These are phyloP conservation scores for Coenobita brevimanus DNA, from an alignment of 1,140 invertebrate genomes.

Conservation along the genomic window DNA sequence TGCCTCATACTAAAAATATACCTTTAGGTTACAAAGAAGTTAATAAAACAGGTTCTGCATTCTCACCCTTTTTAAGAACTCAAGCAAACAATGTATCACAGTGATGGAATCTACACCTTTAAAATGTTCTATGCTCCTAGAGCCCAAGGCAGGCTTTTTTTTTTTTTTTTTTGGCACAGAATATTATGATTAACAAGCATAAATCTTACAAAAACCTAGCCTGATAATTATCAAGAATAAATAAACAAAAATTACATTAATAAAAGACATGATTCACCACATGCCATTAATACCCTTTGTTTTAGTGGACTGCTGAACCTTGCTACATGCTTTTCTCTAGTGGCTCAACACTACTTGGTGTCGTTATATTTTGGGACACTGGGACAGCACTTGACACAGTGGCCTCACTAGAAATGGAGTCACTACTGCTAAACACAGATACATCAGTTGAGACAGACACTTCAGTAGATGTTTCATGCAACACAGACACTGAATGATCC, in stretches of 20 bases:
- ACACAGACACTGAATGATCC: background rate
- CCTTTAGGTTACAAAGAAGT: too few relatives aligned
- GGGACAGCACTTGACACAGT: constrained; percentile 9
- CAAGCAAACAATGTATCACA: constrained; percentile 50
- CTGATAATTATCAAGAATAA: constrained; percentile 38
- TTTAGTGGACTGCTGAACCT: constrained; percentile 24
- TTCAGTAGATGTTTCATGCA: constrained; percentile 19
- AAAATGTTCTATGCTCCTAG: constrained; percentile 43
- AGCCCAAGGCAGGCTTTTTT: constrained; percentile 29
- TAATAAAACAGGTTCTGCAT: too few relatives aligned
- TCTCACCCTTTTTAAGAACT: constrained; percentile 1
- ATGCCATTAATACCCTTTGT: constrained; percentile 59
- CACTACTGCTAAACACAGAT: constrained; percentile 26
- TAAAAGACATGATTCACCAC: constrained; percentile 39
- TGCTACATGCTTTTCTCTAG: constrained; percentile 10
- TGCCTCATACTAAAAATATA: too few relatives aligned
- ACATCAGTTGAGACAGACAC: constrained; percentile 35
- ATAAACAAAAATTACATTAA: constrained; percentile 46
- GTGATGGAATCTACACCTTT: constrained; percentile 47
- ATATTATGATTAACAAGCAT: constrained; percentile 48
- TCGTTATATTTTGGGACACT: constrained; percentile 15
- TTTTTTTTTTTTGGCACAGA: constrained; percentile 56
- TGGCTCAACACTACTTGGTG: background rate
- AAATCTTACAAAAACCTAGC: constrained; percentile 34
- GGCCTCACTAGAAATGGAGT: constrained; percentile 16